These are phyloP conservation scores for Cephalopterus ornatus DNA, from an alignment of 2,113 vertebrate genomes.

Conservation along the genomic window DNA sequence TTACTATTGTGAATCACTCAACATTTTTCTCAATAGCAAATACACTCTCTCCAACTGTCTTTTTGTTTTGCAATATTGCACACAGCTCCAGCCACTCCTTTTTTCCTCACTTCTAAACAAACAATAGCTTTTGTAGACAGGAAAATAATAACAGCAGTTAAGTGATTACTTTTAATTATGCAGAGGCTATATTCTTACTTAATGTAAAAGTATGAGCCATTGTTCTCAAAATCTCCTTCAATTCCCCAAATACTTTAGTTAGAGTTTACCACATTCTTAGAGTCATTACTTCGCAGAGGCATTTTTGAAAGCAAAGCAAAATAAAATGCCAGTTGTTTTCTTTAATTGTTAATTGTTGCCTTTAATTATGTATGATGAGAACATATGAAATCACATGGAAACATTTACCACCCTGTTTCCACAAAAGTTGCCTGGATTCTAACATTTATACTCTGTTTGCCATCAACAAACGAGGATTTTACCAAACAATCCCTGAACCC, in stretches of 20 bases:
- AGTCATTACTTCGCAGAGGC: neutral
- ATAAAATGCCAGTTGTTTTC: neutral
- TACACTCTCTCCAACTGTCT: neutral
- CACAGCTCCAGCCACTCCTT: neutral
- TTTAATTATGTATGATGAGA: neutral
- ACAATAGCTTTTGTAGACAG: neutral
- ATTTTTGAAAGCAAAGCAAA: neutral
- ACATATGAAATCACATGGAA: neutral
- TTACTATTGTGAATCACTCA: neutral
- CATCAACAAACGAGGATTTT: neutral
- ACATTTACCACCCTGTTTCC: neutral
- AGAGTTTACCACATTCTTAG: neutral
- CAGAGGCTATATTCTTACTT: neutral
- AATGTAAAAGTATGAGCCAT: neutral
- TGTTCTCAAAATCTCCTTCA: slow-evolving; percentile 32
- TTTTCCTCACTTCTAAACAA: slow-evolving; percentile 15
- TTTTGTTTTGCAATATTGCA: neutral
- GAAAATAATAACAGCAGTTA: neutral
- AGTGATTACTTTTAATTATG: slow-evolving; percentile 20
- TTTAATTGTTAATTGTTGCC: neutral
- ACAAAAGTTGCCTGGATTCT: neutral
- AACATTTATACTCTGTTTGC: neutral
- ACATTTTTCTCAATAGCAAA: neutral
- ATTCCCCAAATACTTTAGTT: slow-evolving; percentile 22
- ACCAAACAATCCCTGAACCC: neutral